These are phyloP conservation scores for Silurus meridionalis DNA, from an alignment of 2,113 vertebrate species.

Conservation along the genomic window DNA sequence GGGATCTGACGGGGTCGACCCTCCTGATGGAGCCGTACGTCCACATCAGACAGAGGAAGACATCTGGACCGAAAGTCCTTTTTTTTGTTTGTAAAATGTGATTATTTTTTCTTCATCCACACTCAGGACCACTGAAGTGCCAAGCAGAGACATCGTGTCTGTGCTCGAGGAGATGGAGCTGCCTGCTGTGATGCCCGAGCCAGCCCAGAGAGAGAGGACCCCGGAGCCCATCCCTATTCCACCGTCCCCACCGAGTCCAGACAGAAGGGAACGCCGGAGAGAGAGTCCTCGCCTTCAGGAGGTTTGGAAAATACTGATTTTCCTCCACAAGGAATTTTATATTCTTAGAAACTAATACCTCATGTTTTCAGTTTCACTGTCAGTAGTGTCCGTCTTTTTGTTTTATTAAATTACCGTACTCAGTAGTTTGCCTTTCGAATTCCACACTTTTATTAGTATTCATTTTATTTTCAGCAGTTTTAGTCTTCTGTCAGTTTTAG, in stretches of 20 bases:
- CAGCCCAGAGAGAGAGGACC: slow-evolving; percentile 54
- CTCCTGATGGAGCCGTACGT: slow-evolving; percentile 55
- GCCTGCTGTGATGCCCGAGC: slow-evolving; percentile 27
- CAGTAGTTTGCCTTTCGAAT: not conserved
- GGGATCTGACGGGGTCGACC: slow-evolving; percentile 51
- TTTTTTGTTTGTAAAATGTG: not conserved
- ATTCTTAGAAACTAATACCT: no score
- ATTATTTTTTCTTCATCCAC: not conserved
- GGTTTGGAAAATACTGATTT: not conserved
- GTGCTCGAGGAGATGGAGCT: slow-evolving; percentile 53
- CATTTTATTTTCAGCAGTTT: not conserved
- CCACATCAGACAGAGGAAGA: not conserved
- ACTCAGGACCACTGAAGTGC: slow-evolving; percentile 48
- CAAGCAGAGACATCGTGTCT: slow-evolving; percentile 53
- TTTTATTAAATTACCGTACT: not conserved
- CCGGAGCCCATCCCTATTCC: slow-evolving; percentile 20
- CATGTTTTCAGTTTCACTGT: not conserved
- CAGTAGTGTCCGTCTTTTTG: not conserved
- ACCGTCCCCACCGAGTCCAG: slow-evolving; percentile 16
- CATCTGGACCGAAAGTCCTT: not conserved
- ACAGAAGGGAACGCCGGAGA: not conserved
- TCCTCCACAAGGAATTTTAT: not conserved
- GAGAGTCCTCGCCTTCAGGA: slow-evolving; percentile 53
- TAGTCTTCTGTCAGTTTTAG: not conserved
- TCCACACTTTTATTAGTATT: not conserved